Evolutionary conservation across 2,113 vertebrate species (phyloP).

Genomic region (Oreocharis arfaki): DNA sequence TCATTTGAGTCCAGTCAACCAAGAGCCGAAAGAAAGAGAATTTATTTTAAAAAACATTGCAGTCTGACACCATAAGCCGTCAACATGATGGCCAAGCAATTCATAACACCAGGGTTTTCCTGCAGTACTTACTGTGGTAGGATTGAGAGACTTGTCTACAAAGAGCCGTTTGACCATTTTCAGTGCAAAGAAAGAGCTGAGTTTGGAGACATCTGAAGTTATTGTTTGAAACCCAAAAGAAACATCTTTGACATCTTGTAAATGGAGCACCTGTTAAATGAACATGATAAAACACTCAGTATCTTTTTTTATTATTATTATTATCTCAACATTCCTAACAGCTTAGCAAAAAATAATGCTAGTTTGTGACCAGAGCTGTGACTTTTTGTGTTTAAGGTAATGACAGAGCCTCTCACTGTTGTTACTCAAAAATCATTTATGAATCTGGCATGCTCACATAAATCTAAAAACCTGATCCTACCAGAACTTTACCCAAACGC

Average conservation of each 20-base stretch:
- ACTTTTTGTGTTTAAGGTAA: neutral
- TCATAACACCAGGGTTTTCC: neutral
- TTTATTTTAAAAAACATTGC: neutral
- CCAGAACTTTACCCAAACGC: neutral
- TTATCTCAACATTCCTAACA: neutral
- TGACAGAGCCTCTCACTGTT: neutral
- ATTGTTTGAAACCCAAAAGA: conserved; percentile 80
- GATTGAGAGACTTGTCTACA: conserved; percentile 74
- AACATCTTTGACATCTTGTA: conserved; percentile 78
- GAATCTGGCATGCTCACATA: neutral
- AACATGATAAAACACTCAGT: neutral
- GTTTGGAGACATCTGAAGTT: conserved; percentile 75
- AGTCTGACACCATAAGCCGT: neutral
- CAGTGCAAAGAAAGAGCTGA: conserved; percentile 73
- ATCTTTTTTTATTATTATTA: neutral
- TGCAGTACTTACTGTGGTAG: conserved; percentile 66
- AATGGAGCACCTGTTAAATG: conserved; percentile 73
- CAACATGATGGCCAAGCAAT: neutral
- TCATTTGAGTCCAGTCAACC: neutral
- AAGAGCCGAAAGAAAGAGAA: neutral
- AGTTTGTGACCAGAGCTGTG: neutral
- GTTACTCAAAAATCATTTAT: neutral
- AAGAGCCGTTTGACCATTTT: conserved; percentile 77
- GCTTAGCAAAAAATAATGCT: neutral
- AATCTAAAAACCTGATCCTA: neutral